Base-by-base conservation (phyloP, 2,888 invertebrate genomes). In the Rhagium mordax region DNA sequence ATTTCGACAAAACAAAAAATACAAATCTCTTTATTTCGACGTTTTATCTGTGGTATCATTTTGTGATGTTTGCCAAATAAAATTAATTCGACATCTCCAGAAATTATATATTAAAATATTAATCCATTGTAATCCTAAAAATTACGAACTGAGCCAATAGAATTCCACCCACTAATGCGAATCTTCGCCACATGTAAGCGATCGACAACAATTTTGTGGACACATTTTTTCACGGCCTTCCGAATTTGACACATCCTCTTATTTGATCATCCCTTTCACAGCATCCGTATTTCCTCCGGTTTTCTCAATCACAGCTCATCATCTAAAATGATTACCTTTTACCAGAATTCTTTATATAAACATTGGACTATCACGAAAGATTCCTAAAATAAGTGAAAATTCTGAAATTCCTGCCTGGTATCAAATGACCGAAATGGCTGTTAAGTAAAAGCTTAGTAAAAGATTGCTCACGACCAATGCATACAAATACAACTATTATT, bases 151-250 rank as follows among this genome's bases (percentile, higher is more conserved):
- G 33, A 10, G 10, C 8, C 33, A 13, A n/a, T 13, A 41, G n/a
- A 41, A 41, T 15, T n/a, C 3, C n/a, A n/a, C n/a, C 41, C 10
- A n/a, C 4, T 41, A 41, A n/a, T 2, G 5, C 3, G n/a, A 10
- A 41, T 13, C 10, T 41, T 41, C n/a, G 41, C n/a, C 41, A 41
- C n/a, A 41, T 41, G 41, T 41, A 41, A 53, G 24, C 8, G 20
- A 53, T 53, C 13, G 4, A 24, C 64, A 72, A 68, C 68, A 68
- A 64, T 72, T 68, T 71, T 29, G 66, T 29, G n/a, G 65, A 24
- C 62, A 55, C 68, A 61, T 70, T 74, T 74, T 70, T 74, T 70
- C 70, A 62, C 70, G 70, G 60, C 62, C 33, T 48, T 66, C 41
- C n/a, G 41, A 41, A 41, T 41, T 41, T 41, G 41, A 41, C 41